Evolutionary conservation across 1,140 invertebrate genomes (phyloP), one percentile per base, ranked within the genome.

Genomic region (Solenopsis fugax): DNA sequence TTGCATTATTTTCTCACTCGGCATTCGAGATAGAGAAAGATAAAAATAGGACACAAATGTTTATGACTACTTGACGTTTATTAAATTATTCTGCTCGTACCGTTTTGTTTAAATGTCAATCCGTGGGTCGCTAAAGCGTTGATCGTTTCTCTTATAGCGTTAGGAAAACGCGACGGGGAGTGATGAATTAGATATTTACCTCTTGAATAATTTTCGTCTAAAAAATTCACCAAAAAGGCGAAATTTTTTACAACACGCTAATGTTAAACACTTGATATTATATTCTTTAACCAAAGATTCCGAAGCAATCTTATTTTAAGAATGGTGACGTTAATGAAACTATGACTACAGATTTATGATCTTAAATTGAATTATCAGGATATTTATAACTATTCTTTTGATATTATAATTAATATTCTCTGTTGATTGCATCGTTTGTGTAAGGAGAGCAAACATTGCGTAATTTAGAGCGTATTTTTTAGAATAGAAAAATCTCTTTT

Each of bases 331-430:
- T 87, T 71, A 67, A 41, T 81, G 52, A 72, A 77, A 69, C 76
- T 73, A 87, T 89, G 54, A 52, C 52, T 21, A 87, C 64, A 82
- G 65, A 62, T 78, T 54, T 56, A 24, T 64, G 56, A 75, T 64
- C 4, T 29, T 29, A 89, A 93, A 92, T 80, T 93, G 34, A 90
- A 90, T 93, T 91, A 91, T 91, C 82, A 21, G 12, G 29, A 69
- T 24, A 41, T 34, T 41, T 50, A 50, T 69, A 69, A 24, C 21
- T 45, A 45, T 7, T 24, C 13, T 48, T 37, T 4, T 24, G 13
- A 24, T 48, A 24, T 69, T 69, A 69, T 24, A 69, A 69, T 48
- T 6, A 24, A 12, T 21, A 29, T 24, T 24, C 21, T 48, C 12
- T 48, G 41, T 18, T 24, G 21, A 69, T 65, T 37, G 16, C 60